Evolutionary conservation across 2,113 vertebrate genomes (phyloP).

Genomic region (Electrona antarctica): DNA sequence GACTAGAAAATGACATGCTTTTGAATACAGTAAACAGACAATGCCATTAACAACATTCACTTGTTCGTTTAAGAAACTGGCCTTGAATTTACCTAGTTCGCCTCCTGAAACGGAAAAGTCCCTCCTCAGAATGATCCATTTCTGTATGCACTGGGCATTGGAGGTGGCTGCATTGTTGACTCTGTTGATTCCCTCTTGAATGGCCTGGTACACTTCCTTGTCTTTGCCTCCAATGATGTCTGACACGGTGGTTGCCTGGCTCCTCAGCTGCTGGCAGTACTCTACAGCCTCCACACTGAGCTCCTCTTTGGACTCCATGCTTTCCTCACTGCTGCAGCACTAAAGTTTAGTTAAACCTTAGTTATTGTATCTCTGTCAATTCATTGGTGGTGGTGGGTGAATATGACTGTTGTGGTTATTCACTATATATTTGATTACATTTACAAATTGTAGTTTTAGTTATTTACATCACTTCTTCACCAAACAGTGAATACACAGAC

Average conservation of each 20-base stretch:
- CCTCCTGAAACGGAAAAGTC: conserved; percentile 89
- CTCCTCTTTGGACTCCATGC: conserved; percentile 82
- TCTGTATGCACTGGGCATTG: conserved; percentile 84
- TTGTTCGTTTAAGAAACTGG: no score
- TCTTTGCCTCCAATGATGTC: conserved; percentile 80
- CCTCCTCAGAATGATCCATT: conserved; percentile 82
- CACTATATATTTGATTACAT: no score
- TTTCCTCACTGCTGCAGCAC: conserved; percentile 81
- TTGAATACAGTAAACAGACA: no score
- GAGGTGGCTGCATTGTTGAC: conserved; percentile 81
- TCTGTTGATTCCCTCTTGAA: conserved; percentile 83
- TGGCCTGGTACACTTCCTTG: conserved; percentile 73
- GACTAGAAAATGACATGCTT: no score
- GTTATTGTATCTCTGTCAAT: no score
- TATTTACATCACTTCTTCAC: no score
- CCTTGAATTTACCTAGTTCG: conserved; percentile 82
- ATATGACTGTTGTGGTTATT: no score
- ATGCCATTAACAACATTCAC: no score
- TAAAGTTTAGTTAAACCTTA: conserved; percentile 33
- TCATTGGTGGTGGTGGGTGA: no score
- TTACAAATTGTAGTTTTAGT: no score
- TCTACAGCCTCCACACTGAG: conserved; percentile 82
- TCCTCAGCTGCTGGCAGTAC: conserved; percentile 83
- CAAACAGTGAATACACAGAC: no score
- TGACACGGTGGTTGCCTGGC: conserved; percentile 80